Evolutionary conservation across 92 coral and sea anemone genomes (phyloP), one percentile per base, ranked within the genome.

Genomic region (Galaxea fascicularis): DNA sequence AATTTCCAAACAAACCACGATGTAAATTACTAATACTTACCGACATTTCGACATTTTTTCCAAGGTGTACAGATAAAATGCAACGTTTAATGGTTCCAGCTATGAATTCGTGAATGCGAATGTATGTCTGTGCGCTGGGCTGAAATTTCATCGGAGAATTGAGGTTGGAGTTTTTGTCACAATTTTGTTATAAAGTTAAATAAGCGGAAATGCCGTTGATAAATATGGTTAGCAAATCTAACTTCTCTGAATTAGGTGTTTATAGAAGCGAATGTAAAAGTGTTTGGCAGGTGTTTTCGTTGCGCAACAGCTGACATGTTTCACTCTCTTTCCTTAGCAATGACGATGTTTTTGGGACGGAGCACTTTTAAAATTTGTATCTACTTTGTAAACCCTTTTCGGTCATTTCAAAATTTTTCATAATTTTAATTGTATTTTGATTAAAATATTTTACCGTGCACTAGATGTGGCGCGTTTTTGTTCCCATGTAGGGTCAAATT

Each of bases 211-310:
- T 77, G 63, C 58, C 41, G 82, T 45, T 25, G 82, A 4, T 77
- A 63, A 41, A 30, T 44, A 20, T 67, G 8, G 17, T 25, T 21
- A 28, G 13, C 57, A 59, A 76, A 44, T 21, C 25, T 8, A 20
- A 21, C 30, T 77, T 63, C 30, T 7, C 25, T 22, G 29, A 3
- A 22, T 25, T 20, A 66, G 1, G 9, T 56, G 67, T 75, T 31
- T 57, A 56, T 35, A 28, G 15, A 22, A 30, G n/a, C n/a, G 25
- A 63, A 60, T 39, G 10, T 15, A 41, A 46, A 21, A 10, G 62
- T 62, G 71, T 24, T 15, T 59, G 56, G 24, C 81, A 76, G 81
- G 81, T 76, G 81, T 74, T 58, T 30, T 28, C 51, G 51, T 8
- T 45, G 58, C n/a, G n/a, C n/a, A n/a, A 45, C 35, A 71, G 22